These are phyloP conservation scores for Plodia interpunctella DNA, from an alignment of 1,140 invertebrate species.

Conservation along the genomic window DNA sequence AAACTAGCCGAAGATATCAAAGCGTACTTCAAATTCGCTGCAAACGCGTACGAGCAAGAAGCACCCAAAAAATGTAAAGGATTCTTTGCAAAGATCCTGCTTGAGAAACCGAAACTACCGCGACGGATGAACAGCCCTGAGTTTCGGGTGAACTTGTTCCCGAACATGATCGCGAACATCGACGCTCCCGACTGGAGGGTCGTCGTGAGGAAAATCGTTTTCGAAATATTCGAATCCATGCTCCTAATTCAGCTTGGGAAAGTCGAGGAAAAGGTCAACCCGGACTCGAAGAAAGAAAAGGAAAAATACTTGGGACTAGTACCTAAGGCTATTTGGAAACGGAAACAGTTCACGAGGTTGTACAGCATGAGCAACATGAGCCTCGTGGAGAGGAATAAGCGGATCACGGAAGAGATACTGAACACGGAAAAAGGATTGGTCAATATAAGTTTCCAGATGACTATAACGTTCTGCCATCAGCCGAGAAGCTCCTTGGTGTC, in stretches of 20 bases:
- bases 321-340: slow-evolving; percentile 45
- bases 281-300: slow-evolving; percentile 27
- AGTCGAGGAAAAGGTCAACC: slow-evolving; percentile 30
- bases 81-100: slow-evolving; percentile 39
- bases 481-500: slow-evolving; percentile 22
- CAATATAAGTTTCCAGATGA: slow-evolving; percentile 35
- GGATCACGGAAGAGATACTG: slow-evolving; percentile 42
- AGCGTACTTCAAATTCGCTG: slow-evolving; percentile 40
- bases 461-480: slow-evolving; percentile 25
- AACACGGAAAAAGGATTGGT: slow-evolving; percentile 20
- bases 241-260: slow-evolving; percentile 32
- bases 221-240: slow-evolving; percentile 38
- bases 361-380: slow-evolving; percentile 18
- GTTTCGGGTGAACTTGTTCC: slow-evolving; percentile 35
- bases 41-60: slow-evolving; percentile 38
- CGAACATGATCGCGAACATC: slow-evolving; percentile 28
- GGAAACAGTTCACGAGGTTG: slow-evolving; percentile 31
- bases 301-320: slow-evolving; percentile 33
- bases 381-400: slow-evolving; percentile 33
- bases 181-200: slow-evolving; percentile 37
- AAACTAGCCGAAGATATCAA: slow-evolving; percentile 33
- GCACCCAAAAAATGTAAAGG: slow-evolving; percentile 21
- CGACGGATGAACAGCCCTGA: slow-evolving; percentile 23
- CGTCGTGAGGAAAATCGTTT: slow-evolving; percentile 27
- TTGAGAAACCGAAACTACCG: slow-evolving; percentile 34